Evolutionary conservation across 2,888 invertebrate genomes (phyloP).

Genomic region (Apamea epomidion): DNA sequence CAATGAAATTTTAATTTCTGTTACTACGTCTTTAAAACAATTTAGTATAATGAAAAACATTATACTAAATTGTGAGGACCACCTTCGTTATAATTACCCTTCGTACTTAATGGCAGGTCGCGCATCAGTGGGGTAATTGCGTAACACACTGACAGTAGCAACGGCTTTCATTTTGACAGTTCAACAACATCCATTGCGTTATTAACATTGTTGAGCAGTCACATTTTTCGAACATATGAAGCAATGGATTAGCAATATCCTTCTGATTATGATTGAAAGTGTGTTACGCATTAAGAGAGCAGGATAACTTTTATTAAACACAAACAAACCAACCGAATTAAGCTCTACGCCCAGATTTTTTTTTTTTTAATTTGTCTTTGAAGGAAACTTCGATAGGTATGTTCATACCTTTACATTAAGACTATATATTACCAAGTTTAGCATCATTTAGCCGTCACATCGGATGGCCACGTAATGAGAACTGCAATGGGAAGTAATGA

Average conservation of each 20-base stretch:
- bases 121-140: too few species aligned
- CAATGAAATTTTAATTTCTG: not conserved
- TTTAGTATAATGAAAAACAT: not conserved
- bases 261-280: too few species aligned
- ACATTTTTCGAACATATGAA: too few species aligned
- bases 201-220: too few species aligned
- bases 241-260: too few species aligned
- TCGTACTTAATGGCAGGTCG: too few species aligned
- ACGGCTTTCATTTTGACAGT: too few species aligned
- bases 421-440: not conserved
- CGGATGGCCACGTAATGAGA: slow-evolving; percentile 11
- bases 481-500: slow-evolving; percentile 37
- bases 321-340: too few species aligned
- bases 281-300: too few species aligned
- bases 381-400: not conserved
- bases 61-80: not conserved
- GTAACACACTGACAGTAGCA: too few species aligned
- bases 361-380: not conserved
- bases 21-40: not conserved
- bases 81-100: not conserved
- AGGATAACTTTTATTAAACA: too few species aligned
- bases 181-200: too few species aligned
- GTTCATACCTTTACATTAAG: not conserved
- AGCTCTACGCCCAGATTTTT: not conserved
- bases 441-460: slow-evolving; percentile 12